A percentile compares a stretch with the other conserved stretches of the same genome.
Evolutionary conservation across 2,113 vertebrate species (phyloP).

Genomic region (Hippocampus comes): DNA sequence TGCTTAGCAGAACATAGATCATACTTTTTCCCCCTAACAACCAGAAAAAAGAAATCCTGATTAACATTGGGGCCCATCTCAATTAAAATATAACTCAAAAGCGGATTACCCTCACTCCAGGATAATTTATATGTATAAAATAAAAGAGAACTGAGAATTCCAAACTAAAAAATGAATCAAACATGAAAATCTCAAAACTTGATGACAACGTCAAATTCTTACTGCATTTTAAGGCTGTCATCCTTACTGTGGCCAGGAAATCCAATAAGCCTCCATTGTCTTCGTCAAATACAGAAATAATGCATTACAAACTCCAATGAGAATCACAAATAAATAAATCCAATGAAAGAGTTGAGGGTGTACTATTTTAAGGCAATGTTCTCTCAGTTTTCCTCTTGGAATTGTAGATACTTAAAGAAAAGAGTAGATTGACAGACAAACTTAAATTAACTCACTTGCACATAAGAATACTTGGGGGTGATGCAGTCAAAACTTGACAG

Average conservation of each 20-base stretch:
- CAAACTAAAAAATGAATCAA: constrained; percentile 12
- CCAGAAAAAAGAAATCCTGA: not conserved
- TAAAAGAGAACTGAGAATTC: constrained; percentile 31
- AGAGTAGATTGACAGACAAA: constrained; percentile 29
- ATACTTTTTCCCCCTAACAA: not conserved
- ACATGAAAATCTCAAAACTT: constrained; percentile 19
- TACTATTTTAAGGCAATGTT: constrained; percentile 76
- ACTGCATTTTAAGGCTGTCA: constrained; percentile 62
- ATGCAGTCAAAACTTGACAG: constrained; percentile 30
- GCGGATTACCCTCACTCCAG: constrained; percentile 14
- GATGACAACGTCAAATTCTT: constrained; percentile 13
- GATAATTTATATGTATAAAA: constrained; percentile 16
- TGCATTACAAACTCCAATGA: constrained; percentile 35
- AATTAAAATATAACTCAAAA: constrained; percentile 23
- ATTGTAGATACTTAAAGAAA: constrained; percentile 49
- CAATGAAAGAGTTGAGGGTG: constrained; percentile 40
- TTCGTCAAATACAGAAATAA: constrained; percentile 28
- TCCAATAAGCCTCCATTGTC: constrained; percentile 18
- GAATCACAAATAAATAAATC: constrained; percentile 73
- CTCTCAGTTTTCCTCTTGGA: constrained; percentile 48
- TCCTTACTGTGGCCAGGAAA: constrained; percentile 22
- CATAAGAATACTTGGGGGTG: constrained; percentile 38
- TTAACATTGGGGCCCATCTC: not conserved
- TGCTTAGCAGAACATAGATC: not conserved
- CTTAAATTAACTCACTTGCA: constrained; percentile 53